These are phyloP conservation scores for Mesoligia furuncula DNA, from an alignment of 2,888 invertebrate genomes.

Conservation along the genomic window DNA sequence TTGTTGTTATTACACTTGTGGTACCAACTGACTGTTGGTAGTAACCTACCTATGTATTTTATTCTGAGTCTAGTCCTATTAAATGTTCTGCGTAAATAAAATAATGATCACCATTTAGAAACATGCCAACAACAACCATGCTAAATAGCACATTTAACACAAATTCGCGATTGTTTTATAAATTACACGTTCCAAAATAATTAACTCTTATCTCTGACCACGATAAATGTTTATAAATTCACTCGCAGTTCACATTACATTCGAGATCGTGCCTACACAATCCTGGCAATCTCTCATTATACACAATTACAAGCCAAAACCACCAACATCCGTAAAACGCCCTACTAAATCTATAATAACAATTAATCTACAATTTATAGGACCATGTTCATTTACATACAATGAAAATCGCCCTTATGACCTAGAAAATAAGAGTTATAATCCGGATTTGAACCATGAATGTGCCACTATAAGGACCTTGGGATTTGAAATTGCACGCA, in stretches of 20 bases:
- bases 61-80: too few species aligned
- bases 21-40: too few species aligned
- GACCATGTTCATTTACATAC: slow-evolving; percentile 43
- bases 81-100: neutral
- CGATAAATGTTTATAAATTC: slow-evolving; percentile 13
- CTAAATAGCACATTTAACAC: too few species aligned
- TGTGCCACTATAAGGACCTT: slow-evolving; percentile 76
- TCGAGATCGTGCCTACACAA: slow-evolving; percentile 44
- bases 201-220: slow-evolving; percentile 4
- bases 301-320: slow-evolving; percentile 53
- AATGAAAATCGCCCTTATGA: slow-evolving; percentile 47
- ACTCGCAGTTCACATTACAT: slow-evolving; percentile 36
- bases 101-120: neutral
- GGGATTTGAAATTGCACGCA: slow-evolving; percentile 83
- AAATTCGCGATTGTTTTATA: slow-evolving; percentile 8
- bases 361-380: slow-evolving; percentile 78
- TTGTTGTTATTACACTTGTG: too few species aligned
- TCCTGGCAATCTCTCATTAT: slow-evolving; percentile 45
- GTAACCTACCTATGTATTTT: too few species aligned
- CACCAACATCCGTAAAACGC: slow-evolving; percentile 66
- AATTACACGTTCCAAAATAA: slow-evolving; percentile 20
- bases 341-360: slow-evolving; percentile 67
- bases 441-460: slow-evolving; percentile 45
- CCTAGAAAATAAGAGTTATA: slow-evolving; percentile 59
- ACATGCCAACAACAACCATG: neutral